These are phyloP conservation scores for Caenorhabditis macrosperma DNA, from an alignment of 2,888 invertebrate genomes.

Conservation along the genomic window DNA sequence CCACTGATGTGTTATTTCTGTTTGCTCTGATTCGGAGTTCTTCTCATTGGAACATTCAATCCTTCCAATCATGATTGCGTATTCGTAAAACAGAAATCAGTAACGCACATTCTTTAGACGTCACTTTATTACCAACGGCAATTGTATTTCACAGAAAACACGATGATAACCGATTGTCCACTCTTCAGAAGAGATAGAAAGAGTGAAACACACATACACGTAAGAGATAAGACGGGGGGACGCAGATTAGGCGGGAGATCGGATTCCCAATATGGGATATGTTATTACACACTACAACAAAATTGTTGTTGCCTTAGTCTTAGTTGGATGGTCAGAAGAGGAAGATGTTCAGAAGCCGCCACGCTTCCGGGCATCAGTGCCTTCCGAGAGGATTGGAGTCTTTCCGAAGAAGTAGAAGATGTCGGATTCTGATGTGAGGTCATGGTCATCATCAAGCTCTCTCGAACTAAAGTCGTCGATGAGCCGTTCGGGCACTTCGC, in stretches of 20 bases:
- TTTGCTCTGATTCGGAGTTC: too few species aligned
- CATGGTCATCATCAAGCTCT: slow-evolving; percentile 25
- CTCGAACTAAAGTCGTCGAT: slow-evolving; percentile 15
- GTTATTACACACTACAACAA: slow-evolving; percentile 27
- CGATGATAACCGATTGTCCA: not conserved
- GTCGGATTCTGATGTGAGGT: slow-evolving; percentile 24
- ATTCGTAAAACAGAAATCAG: not conserved
- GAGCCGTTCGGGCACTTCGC: slow-evolving; percentile 24
- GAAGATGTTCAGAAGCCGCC: slow-evolving; percentile 21
- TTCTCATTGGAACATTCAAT: too few species aligned
- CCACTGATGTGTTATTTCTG: too few species aligned
- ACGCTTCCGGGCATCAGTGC: slow-evolving; percentile 3
- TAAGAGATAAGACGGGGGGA: not conserved
- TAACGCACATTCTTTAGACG: not conserved
- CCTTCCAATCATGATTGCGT: too few species aligned
- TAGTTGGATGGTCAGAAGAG: not conserved
- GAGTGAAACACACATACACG: slow-evolving; percentile 5
- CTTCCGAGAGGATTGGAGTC: not conserved
- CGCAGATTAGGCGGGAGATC: slow-evolving; percentile 3
- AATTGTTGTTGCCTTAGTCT: slow-evolving; percentile 26
- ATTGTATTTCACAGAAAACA: slow-evolving; percentile 6
- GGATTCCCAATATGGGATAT: slow-evolving; percentile 31
- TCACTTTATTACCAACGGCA: not conserved
- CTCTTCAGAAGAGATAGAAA: not conserved
- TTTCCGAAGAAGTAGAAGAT: slow-evolving; percentile 33